Evolutionary conservation across 2,888 invertebrate genomes (phyloP).

Genomic region (Podotricha telesiphe): DNA sequence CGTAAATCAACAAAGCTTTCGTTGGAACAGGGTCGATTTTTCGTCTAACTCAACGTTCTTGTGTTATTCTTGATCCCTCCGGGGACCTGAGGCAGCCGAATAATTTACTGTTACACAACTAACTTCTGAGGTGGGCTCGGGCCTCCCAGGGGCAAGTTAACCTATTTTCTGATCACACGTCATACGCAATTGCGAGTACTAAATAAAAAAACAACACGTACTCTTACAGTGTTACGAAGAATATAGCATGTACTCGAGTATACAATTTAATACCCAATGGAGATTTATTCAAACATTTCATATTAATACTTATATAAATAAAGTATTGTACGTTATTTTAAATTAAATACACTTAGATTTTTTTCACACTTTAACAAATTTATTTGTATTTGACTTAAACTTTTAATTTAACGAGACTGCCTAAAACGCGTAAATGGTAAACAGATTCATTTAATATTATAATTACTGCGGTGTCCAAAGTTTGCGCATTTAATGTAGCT

Average conservation of each 20-base stretch:
- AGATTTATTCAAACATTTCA: background rate
- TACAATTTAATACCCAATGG: background rate
- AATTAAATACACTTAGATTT: background rate
- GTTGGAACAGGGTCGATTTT: slow-evolving; percentile 59
- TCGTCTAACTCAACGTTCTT: slow-evolving; percentile 57
- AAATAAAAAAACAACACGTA: background rate
- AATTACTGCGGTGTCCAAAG: slow-evolving; percentile 37
- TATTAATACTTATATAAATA: no score
- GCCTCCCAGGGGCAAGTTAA: slow-evolving; percentile 51
- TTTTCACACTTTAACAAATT: slow-evolving; percentile 28
- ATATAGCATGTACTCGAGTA: background rate
- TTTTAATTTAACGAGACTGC: slow-evolving; percentile 37
- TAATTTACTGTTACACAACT: slow-evolving; percentile 74
- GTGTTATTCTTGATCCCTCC: slow-evolving; percentile 66
- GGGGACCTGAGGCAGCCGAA: slow-evolving; percentile 57
- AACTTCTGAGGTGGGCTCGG: slow-evolving; percentile 68
- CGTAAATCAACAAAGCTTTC: slow-evolving; percentile 37
- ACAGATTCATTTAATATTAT: slow-evolving; percentile 42
- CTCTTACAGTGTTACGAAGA: no score
- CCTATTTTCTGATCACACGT: slow-evolving; percentile 37
- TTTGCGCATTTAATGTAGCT: slow-evolving; percentile 35
- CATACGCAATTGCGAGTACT: slow-evolving; percentile 29
- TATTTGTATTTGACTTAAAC: slow-evolving; percentile 32
- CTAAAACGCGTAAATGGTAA: slow-evolving; percentile 39
- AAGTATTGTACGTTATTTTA: background rate